phyloP scores from a whole-genome alignment of 2,888 invertebrate genomes.

The Drosophila conformis region DNA sequence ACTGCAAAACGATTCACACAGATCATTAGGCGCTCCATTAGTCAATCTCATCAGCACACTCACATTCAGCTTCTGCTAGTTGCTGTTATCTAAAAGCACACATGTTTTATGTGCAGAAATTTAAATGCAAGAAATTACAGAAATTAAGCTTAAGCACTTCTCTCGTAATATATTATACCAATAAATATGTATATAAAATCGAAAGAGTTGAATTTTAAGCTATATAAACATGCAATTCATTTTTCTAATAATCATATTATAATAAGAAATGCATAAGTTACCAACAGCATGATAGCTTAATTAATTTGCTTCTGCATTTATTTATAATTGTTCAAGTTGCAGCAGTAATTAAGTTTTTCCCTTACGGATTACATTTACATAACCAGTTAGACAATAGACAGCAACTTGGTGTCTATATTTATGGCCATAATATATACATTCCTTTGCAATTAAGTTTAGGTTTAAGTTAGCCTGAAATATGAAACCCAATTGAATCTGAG shows the following conservation, averaged over 20 bases:
- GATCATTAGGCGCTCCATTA: slow-evolving; percentile 52
- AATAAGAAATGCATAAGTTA: neutral
- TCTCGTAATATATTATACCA: neutral
- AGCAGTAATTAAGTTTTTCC: neutral
- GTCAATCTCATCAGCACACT: slow-evolving; percentile 21
- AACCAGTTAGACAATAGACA: neutral
- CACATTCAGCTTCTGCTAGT: neutral
- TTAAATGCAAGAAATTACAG: neutral
- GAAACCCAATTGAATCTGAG: neutral
- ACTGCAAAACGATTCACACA: slow-evolving; percentile 37
- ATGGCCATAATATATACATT: neutral
- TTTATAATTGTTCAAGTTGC: neutral
- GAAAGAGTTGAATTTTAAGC: too few species aligned
- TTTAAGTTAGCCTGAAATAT: neutral
- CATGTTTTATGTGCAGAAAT: neutral
- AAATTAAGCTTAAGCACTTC: neutral
- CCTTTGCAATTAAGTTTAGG: neutral
- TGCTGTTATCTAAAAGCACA: neutral
- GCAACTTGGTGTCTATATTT: neutral
- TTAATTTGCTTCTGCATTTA: neutral
- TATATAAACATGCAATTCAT: too few species aligned
- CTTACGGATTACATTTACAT: neutral
- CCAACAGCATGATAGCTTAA: neutral
- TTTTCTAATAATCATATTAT: neutral
- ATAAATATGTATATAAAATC: neutral